Conservation (phyloP, 2,797 vertebrate species). For the Pachyuromys duprasi region DNA sequence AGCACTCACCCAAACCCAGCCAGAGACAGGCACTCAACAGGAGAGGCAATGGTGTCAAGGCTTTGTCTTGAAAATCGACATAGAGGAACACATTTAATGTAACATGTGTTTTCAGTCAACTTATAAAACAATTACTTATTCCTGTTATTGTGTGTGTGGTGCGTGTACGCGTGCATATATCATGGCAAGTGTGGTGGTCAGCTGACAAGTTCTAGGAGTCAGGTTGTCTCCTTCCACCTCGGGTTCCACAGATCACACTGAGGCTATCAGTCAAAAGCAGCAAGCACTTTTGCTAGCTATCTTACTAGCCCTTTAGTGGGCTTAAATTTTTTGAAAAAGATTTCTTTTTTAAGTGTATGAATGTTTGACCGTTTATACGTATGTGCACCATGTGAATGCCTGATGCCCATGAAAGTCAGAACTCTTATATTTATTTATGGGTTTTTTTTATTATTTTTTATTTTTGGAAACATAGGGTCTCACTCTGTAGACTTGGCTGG, state of each 20-base stretch:
- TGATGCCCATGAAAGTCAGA: background rate
- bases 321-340: background rate
- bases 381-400: background rate
- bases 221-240: no score
- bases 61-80: conserved; percentile 16
- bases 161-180: no score
- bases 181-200: background rate
- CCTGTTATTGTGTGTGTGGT: no score
- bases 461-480: background rate
- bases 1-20: background rate
- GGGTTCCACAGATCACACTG: background rate
- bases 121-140: background rate
- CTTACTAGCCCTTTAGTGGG: background rate
- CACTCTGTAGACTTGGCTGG: background rate
- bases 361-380: background rate
- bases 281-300: background rate
- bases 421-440: background rate
- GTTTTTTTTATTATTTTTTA: background rate
- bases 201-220: no score
- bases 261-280: background rate
- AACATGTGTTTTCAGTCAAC: background rate
- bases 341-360: background rate
- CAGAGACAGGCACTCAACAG: conserved; percentile 23
- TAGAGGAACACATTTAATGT: background rate
- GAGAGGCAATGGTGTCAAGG: background rate